Evolutionary conservation across 1,140 invertebrate species (phyloP), one percentile per base, ranked within the genome.

Genomic region (Drosophila kohkoa): DNA sequence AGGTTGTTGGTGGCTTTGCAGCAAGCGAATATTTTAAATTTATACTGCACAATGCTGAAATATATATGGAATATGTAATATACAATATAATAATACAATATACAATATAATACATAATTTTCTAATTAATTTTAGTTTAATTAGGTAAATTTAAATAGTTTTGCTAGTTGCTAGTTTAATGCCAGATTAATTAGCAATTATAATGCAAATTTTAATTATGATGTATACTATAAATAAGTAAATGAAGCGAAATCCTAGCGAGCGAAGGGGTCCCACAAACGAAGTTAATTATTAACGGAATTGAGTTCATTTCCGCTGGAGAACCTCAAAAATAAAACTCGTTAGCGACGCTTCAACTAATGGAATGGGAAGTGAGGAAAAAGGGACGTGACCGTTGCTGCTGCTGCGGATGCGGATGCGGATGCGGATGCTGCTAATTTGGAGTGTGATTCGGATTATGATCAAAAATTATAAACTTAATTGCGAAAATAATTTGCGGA

Each of bases 261-360:
- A 38, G 30, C 28, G 11, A 55, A 38, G 35, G 52, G 32, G 32
- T 38, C 28, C 41, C 32, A 6, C 13, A 64, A 66, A 65, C 48
- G 15, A 72, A 58, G 30, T 66, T 51, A 58, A 72, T 72, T 72
- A 41, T 72, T 58, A 65, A 49, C 52, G 62, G 52, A 72, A 49
- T 32, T 49, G 13, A 57, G 25, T 70, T 54, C 11, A 63, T 70
- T 70, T 70, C 67, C 67, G 38, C 41, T 38, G 25, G 30, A 35
- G 10, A 51, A 45, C 67, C 62, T 15, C 48, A 54, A 70, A 25
- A 54, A 63, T 63, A 20, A 45, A 55, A 45, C 59, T 63, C 38
- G 63, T 70, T 58, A 55, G 25, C 52, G 32, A 4, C 32, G 4
- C 5, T 13, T 16, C 5, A 41, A 10, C 10, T 7, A 0, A 32